Conservation (phyloP, 1,140 invertebrate species). For the Eupristina koningsbergeri region DNA sequence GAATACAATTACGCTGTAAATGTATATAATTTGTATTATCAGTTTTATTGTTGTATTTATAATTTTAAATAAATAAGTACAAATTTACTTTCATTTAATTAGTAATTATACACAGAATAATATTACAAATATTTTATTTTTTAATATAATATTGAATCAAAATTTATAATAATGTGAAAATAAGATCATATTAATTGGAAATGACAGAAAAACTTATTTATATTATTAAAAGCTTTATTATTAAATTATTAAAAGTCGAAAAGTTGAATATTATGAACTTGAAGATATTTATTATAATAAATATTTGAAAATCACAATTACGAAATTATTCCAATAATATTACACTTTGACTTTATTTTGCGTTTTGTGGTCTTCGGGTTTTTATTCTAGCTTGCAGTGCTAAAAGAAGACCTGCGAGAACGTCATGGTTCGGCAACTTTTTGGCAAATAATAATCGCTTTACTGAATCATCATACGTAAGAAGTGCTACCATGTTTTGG, state of each 20-base stretch:
- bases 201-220: background rate
- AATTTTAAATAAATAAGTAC: background rate
- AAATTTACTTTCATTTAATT: background rate
- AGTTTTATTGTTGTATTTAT: background rate
- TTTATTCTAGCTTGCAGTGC: conserved; percentile 88
- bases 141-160: background rate
- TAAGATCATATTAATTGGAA: background rate
- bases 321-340: background rate
- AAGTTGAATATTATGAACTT: conserved; percentile 20
- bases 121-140: background rate
- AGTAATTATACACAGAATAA: background rate
- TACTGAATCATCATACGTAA: conserved; percentile 92
- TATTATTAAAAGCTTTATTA: conserved; percentile 21
- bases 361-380: conserved; percentile 70
- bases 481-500: conserved; percentile 93
- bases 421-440: conserved; percentile 91
- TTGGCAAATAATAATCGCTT: conserved; percentile 91
- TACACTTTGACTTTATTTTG: conserved; percentile 61
- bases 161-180: background rate
- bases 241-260: too few relatives aligned
- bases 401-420: conserved; percentile 84
- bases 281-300: conserved; percentile 3
- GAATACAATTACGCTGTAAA: background rate
- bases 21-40: background rate
- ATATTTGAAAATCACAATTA: conserved; percentile 38